Conservation (phyloP, 2,797 vertebrate species). For the Leptodactylus fallax region DNA sequence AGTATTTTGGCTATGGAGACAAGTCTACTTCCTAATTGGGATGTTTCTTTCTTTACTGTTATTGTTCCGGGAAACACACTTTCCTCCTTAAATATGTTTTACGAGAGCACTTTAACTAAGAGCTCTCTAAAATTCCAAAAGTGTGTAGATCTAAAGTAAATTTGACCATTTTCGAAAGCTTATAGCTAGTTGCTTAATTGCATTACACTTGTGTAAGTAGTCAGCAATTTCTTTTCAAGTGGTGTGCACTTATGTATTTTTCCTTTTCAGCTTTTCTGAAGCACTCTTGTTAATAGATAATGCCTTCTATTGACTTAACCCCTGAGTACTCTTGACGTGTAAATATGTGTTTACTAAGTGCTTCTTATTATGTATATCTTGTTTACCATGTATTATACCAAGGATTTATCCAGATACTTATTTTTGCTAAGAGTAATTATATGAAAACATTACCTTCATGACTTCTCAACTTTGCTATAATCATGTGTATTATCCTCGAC, state of each 20-base stretch:
- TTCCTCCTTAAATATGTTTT: conserved; percentile 19
- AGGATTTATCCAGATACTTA: conserved; percentile 5
- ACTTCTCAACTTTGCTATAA: conserved; percentile 8
- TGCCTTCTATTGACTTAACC: conserved; percentile 49
- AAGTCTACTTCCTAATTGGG: conserved; percentile 3
- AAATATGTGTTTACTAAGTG: conserved; percentile 25
- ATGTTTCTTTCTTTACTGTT: background rate
- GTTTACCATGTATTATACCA: background rate
- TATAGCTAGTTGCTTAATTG: conserved; percentile 74
- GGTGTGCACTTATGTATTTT: conserved; percentile 67
- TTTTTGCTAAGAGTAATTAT: conserved; percentile 7
- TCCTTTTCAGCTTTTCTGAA: conserved; percentile 70
- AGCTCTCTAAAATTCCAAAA: conserved; percentile 62
- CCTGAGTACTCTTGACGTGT: conserved; percentile 20
- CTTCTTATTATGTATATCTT: conserved; percentile 29
- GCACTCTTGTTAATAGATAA: conserved; percentile 64
- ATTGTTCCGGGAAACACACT: conserved; percentile 13
- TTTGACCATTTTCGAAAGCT: conserved; percentile 67
- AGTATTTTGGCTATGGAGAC: background rate
- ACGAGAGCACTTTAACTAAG: conserved; percentile 45
- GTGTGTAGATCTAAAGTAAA: conserved; percentile 71
- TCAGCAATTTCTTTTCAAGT: conserved; percentile 77
- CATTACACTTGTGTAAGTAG: conserved; percentile 73
- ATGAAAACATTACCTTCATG: conserved; percentile 12
- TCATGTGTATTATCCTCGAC: background rate